phyloP scores from a whole-genome alignment of 2,888 invertebrate genomes.

The Zhuqinia jingwanae region DNA sequence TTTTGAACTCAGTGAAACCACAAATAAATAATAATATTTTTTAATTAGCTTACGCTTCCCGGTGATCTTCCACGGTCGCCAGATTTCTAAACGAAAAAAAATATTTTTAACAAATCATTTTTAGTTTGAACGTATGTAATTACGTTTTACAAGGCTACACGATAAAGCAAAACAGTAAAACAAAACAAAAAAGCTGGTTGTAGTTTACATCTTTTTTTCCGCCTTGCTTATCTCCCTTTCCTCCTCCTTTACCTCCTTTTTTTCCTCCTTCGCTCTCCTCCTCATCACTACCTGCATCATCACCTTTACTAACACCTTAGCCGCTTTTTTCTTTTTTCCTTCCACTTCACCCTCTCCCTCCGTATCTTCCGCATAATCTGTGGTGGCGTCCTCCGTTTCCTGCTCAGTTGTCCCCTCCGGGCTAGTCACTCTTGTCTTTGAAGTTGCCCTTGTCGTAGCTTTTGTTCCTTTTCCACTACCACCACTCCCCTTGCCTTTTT shows the following conservation, averaged over 20 bases:
- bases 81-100: not conserved
- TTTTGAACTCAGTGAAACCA: too few species aligned
- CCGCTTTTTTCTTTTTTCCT: not conserved
- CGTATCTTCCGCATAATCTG: constrained; percentile 57
- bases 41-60: too few species aligned
- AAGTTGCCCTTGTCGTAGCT: not conserved
- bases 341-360: constrained; percentile 24
- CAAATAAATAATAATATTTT: not conserved
- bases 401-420: not conserved
- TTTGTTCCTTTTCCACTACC: constrained; percentile 18
- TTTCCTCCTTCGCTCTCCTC: constrained; percentile 4
- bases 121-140: too few species aligned
- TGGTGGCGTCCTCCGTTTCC: not conserved
- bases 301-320: constrained; percentile 63
- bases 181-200: not conserved
- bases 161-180: too few species aligned
- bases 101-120: too few species aligned
- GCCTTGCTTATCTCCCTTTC: not conserved
- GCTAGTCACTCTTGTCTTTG: too few species aligned
- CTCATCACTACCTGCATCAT: not conserved
- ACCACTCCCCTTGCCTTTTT: constrained; percentile 35
- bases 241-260: constrained; percentile 37
- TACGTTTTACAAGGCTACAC: too few species aligned
- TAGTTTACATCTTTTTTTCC: not conserved
- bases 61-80: not conserved